Evolutionary conservation across 1,140 invertebrate genomes (phyloP), one percentile per base, ranked within the genome.

Genomic region (Philotrypesis tridentata): DNA sequence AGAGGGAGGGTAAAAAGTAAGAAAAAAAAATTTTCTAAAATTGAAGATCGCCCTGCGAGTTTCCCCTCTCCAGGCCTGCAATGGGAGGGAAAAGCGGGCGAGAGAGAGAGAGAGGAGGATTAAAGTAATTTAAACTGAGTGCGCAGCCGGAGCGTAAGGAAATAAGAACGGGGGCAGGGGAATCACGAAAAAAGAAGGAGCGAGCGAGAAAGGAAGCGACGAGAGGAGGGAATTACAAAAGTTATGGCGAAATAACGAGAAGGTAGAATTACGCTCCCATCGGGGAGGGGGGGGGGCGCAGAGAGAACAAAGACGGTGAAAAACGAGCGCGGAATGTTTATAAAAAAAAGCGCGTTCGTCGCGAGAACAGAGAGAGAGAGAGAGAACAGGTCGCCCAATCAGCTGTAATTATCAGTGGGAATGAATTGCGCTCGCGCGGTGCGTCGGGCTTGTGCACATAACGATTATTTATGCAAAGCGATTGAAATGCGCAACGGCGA

Each of bases 101-200:
- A n/a, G 73, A 33, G 40, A 31, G 63, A 55, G 23, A 80, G 31
- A n/a, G 73, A 33, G 40, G 48, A 72, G 68, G 23, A 80, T 72
- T 71, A 74, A 80, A 80, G 70, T 67, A 73, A 80, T 80, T 73
- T 80, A 72, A 73, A 67, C 23, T 63, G 61, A 80, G 75, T 68
- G 40, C 60, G 63, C 25, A 48, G 37, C 0, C 21, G 55, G 8
- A 40, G 37, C 29, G 33, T 67, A 55, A 73, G 27, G 14, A n/a
- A 40, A 65, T 37, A 70, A 73, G 33, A 77, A 76, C 33, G 60
- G 6, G 61, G 60, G 65, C 23, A 4, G 31, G 37, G 27, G 61
- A 25, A 65, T 27, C 12, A 17, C 23, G 61, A 29, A 70, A 33
- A n/a, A 2, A 67, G 48, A 43, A 77, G 33, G 48, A 61, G 29